phyloP scores from a whole-genome alignment of 2,888 invertebrate species.

The Rhaphigaster nebulosa region DNA sequence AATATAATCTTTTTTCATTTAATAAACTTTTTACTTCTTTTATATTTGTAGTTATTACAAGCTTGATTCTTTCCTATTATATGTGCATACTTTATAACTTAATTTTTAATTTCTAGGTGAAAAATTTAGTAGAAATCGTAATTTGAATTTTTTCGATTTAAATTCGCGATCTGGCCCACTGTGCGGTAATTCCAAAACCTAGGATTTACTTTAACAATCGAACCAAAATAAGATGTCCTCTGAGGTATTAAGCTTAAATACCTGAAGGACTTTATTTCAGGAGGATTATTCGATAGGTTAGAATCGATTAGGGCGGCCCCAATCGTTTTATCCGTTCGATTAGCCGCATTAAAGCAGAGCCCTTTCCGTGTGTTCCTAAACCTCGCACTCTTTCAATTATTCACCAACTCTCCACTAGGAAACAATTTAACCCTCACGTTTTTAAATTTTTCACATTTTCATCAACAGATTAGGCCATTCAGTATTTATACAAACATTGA shows the following conservation, averaged over 20 bases:
- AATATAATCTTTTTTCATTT: no score
- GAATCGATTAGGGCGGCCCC: constrained; percentile 8
- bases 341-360: not conserved
- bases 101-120: no score
- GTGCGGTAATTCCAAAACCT: no score
- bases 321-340: constrained; percentile 42
- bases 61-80: no score
- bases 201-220: no score
- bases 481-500: not conserved
- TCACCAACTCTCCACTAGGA: not conserved
- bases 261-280: not conserved
- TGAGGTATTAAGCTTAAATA: not conserved
- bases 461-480: not conserved
- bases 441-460: not conserved
- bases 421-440: not conserved
- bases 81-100: no score
- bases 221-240: not conserved
- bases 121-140: no score
- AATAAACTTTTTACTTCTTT: no score
- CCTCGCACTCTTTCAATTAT: constrained; percentile 1
- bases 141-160: no score
- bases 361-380: not conserved
- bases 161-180: no score
- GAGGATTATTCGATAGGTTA: constrained; percentile 27
- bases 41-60: no score